Conservation (phyloP, 2,113 vertebrate species). For the Phalacrocorax carbo region DNA sequence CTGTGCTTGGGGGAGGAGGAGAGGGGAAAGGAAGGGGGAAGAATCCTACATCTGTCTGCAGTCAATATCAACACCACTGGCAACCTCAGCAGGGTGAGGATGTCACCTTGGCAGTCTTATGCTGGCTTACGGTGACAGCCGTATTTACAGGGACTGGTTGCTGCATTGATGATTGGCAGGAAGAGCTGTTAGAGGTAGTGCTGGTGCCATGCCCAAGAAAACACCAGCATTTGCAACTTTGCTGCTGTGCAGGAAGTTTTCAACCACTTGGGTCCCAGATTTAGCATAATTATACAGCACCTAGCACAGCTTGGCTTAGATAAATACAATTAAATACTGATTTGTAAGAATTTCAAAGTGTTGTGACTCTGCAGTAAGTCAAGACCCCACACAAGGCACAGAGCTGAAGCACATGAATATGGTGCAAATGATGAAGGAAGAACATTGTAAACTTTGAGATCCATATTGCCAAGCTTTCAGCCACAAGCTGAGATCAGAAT, state of each 20-base stretch:
- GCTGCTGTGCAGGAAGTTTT: neutral
- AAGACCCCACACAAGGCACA: neutral
- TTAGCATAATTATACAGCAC: neutral
- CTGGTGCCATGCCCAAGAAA: neutral
- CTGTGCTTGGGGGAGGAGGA: fast-evolving
- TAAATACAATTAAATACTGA: neutral
- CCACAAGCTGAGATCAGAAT: neutral
- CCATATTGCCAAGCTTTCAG: neutral
- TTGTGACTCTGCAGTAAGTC: neutral
- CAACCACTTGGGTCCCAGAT: neutral
- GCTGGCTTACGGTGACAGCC: neutral
- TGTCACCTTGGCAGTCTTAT: neutral
- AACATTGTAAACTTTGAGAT: neutral
- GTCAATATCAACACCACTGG: neutral
- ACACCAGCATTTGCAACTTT: fast-evolving
- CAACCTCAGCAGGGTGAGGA: neutral
- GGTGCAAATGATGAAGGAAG: neutral
- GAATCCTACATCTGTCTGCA: neutral
- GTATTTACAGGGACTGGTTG: neutral
- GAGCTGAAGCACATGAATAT: neutral
- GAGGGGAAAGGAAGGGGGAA: neutral
- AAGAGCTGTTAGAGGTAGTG: neutral
- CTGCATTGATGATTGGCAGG: neutral
- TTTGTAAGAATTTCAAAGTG: neutral
- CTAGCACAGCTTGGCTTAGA: neutral